Evolutionary conservation across 92 coral and sea anemone species (phyloP), one percentile per base, ranked within the genome.

Genomic region (Palythoa grandiflora): DNA sequence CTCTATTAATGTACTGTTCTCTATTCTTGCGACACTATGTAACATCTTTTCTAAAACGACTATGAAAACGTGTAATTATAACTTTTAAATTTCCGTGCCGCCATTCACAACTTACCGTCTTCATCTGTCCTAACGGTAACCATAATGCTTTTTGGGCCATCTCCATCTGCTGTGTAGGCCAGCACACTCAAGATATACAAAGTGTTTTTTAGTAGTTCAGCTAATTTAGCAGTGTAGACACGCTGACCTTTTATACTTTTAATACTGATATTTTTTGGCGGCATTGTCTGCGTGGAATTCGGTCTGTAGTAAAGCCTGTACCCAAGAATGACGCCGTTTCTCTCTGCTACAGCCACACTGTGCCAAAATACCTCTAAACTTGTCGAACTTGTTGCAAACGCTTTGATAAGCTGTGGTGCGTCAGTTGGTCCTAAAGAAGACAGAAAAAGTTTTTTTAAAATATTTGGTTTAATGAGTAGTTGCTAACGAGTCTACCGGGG

Each of bases 291-390:
- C 21, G 70, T 13, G 21, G 10, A 38, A 1, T 12, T 8, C n/a
- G 40, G 77, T 35, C 47, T 66, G 77, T 88, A 88, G 68, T 37
- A 88, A 4, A 80, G n/a, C 21, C 20, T 59, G 68, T 80, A 88
- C 7, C 87, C 83, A 12, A 81, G 63, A 73, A 88, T 80, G 83
- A 88, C 68, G 11, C 91, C 91, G 68, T 71, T 80, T 53, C 38
- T 60, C 9, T 80, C 73, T 68, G 83, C 38, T 55, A 20, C 72
- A 36, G 53, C 61, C 38, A 88, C 65, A 15, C 52, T 54, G 63
- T 74, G 75, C 91, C 91, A 88, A 16, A 44, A 44, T 21, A 88
- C 87, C 13, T 15, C 73, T 14, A 88, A 59, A 72, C 83, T 54
- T 44, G 87, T 88, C 61, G 87, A 80, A 17, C 80, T 80, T 14